Evolutionary conservation across 2,888 invertebrate genomes (phyloP).

Genomic region (Drosophila rellima): DNA sequence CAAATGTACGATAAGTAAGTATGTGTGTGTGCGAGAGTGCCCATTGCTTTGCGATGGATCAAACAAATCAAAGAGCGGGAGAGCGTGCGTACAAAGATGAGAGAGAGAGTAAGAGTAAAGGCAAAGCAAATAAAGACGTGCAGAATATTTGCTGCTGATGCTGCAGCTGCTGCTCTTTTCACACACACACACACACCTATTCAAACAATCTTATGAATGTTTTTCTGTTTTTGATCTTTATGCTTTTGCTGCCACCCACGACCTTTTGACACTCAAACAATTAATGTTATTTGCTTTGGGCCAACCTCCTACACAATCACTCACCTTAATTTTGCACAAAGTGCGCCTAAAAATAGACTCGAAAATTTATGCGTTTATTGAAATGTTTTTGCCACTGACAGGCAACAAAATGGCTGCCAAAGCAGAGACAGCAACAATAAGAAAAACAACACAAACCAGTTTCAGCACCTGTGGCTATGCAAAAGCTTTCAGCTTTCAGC

Average conservation of each 20-base stretch:
- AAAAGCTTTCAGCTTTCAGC: slow-evolving; percentile 9
- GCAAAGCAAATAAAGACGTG: neutral
- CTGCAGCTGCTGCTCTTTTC: neutral
- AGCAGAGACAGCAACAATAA: slow-evolving; percentile 15
- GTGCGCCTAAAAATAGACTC: slow-evolving; percentile 66
- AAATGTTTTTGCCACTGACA: slow-evolving; percentile 56
- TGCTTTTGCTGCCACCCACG: slow-evolving; percentile 22
- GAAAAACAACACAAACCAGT: slow-evolving; percentile 11
- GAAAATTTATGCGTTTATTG: slow-evolving; percentile 67
- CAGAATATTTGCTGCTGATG: neutral
- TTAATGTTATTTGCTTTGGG: slow-evolving; percentile 41
- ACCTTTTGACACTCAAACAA: slow-evolving; percentile 37
- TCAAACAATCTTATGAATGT: neutral
- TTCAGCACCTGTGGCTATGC: slow-evolving; percentile 54
- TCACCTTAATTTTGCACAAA: slow-evolving; percentile 18
- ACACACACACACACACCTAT: neutral
- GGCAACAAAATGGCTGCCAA: slow-evolving; percentile 46
- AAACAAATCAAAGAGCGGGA: neutral
- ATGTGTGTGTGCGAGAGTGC: slow-evolving; percentile 1
- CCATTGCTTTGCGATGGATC: neutral
- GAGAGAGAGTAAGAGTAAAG: neutral
- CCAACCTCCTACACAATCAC: neutral
- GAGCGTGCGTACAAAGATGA: neutral
- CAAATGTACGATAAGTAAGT: neutral
- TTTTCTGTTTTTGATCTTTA: slow-evolving; percentile 17